Evolutionary conservation across 2,797 vertebrate species (phyloP).

Genomic region (Typhlichthys subterraneus): DNA sequence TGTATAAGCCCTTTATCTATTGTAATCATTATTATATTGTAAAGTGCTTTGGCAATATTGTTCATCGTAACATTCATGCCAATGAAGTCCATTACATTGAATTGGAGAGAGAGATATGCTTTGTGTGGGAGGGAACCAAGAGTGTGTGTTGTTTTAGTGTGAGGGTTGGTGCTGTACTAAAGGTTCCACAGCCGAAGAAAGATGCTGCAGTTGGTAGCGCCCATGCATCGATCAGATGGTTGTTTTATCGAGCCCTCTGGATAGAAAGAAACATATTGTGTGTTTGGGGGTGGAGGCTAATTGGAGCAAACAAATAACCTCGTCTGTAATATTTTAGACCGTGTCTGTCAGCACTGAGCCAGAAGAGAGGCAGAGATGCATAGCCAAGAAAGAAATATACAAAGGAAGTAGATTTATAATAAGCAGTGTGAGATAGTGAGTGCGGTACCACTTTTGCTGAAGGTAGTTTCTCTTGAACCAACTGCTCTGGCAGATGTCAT

Average conservation of each 20-base stretch:
- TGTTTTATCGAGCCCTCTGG: conserved; percentile 47
- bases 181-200: conserved; percentile 28
- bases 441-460: not conserved
- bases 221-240: conserved; percentile 46
- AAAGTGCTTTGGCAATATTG: no score
- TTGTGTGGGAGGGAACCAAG: not conserved
- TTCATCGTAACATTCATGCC: no score
- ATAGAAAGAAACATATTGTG: conserved; percentile 34
- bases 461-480: not conserved
- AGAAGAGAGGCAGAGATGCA: not conserved
- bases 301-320: not conserved
- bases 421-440: no score
- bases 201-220: conserved; percentile 18
- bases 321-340: not conserved
- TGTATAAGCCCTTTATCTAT: no score
- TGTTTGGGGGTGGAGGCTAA: not conserved
- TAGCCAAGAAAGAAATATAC: not conserved
- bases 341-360: no score
- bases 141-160: not conserved
- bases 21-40: no score
- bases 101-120: no score
- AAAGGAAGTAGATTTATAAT: no score
- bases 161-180: conserved; percentile 32
- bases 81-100: no score
- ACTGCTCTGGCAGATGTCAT: no score